These are phyloP conservation scores for Drosophila ironensis DNA, from an alignment of 1,140 invertebrate species.

Conservation along the genomic window DNA sequence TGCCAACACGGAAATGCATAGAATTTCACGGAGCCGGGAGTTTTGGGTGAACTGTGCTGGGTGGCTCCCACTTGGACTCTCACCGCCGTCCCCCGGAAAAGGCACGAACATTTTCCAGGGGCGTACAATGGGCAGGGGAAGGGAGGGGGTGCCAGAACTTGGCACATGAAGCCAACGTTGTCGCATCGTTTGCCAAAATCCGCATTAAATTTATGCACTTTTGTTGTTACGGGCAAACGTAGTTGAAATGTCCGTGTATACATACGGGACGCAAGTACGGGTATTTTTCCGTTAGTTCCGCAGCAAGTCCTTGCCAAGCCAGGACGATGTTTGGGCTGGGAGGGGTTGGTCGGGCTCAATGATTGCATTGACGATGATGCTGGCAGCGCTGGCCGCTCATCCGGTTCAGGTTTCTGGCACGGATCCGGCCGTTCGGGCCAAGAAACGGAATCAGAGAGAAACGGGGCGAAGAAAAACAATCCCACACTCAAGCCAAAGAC, in stretches of 20 bases:
- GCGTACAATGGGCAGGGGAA: constrained; percentile 8
- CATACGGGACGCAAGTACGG: constrained; percentile 10
- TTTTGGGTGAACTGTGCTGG: constrained; percentile 9
- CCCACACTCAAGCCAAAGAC: constrained; percentile 42
- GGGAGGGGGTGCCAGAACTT: constrained; percentile 36
- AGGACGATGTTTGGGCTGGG: not conserved
- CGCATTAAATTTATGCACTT: constrained; percentile 79
- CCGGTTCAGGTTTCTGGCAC: constrained; percentile 76
- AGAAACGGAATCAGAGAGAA: constrained; percentile 68
- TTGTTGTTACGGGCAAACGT: constrained; percentile 64
- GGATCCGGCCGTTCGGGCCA: constrained; percentile 49
- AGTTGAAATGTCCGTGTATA: constrained; percentile 53
- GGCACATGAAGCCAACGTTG: constrained; percentile 70
- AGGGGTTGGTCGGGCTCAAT: constrained; percentile 11
- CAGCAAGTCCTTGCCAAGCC: constrained; percentile 45
- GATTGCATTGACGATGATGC: constrained; percentile 68
- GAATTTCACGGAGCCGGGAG: constrained; percentile 58
- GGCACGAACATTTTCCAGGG: constrained; percentile 16
- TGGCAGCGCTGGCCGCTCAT: constrained; percentile 62
- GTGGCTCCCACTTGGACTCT: no score
- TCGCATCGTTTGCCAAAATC: constrained; percentile 76
- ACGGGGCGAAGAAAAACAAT: constrained; percentile 64
- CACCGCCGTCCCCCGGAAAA: constrained; percentile 41
- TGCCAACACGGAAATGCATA: constrained; percentile 78
- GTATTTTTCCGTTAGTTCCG: constrained; percentile 42